Evolutionary conservation across 2,888 invertebrate genomes (phyloP), one percentile per base, ranked within the genome.

Genomic region (Caradrina clavipalpis): DNA sequence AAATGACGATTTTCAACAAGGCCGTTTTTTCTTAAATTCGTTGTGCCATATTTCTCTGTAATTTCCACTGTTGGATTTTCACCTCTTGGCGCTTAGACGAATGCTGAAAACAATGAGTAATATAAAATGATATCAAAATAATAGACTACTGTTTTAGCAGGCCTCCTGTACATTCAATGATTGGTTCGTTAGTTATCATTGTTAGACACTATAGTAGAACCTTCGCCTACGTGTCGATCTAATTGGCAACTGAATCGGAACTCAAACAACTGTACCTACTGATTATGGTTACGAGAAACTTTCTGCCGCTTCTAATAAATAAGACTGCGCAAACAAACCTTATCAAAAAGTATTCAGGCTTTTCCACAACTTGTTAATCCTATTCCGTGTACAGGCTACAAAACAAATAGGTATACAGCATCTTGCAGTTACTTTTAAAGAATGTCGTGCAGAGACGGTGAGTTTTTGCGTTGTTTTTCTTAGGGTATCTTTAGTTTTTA

Each of bases 361-460:
- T 78, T 79, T 64, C 54, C 59, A 61, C 15, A 78, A 78, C 80
- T 80, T 51, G 59, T 61, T 82, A 78, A 82, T 82, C 76, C 69
- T 62, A 69, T 82, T 82, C 51, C 54, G 26, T 51, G 66, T 73
- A 71, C 62, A 45, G 22, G 35, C 42, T 19, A 26, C 11, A 62
- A 72, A 45, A 71, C 2, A 49, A 19, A 35, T 50, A 11, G 3
- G 21, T 22, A 6, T 13, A 45, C 42, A 11, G 7, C 7, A 59
- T 13, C 1, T 68, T 49, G n/a, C 45, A 45, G 17, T 17, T 39
- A 49, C 2, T 19, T 13, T 47, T 6, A 7, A 7, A 13, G 1
- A 47, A 15, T 54, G 15, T 22, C 49, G 15, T 21, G 19, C 13
- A 47, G 7, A 13, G 8, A 17, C 6, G 17, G 17, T 17, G 1